Conservation (phyloP, 53 echinoderm and acorn worm species). For the Temnopleurus reevesii region DNA sequence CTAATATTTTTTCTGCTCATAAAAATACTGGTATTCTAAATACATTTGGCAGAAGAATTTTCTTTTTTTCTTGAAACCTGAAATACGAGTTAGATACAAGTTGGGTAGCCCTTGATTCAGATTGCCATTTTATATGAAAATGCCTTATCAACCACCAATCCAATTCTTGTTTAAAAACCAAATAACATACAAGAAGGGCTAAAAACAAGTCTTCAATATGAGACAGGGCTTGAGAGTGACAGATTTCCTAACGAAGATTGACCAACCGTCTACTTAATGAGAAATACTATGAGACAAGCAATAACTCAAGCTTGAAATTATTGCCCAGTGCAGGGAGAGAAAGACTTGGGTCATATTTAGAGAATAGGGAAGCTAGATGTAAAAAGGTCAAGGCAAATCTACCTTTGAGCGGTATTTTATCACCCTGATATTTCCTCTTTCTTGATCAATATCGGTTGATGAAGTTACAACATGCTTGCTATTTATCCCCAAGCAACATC, state of each 20-base stretch:
- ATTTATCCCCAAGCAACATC: not conserved
- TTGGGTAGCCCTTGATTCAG: no score
- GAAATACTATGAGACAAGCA: slow-evolving; percentile 9
- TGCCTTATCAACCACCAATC: not conserved
- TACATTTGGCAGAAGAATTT: no score
- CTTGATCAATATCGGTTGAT: not conserved
- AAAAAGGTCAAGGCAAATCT: slow-evolving; percentile 19
- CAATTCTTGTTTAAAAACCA: not conserved
- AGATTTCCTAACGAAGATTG: not conserved
- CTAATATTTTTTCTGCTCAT: no score
- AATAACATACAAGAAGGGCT: not conserved
- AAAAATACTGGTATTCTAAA: no score
- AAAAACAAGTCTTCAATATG: slow-evolving; percentile 11
- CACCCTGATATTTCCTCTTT: slow-evolving; percentile 13
- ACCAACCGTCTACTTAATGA: slow-evolving; percentile 20
- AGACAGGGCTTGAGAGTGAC: not conserved
- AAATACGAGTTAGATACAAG: no score
- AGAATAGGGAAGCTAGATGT: not conserved
- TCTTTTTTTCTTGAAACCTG: no score
- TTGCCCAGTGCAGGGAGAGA: not conserved
- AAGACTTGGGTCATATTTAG: slow-evolving; percentile 12
- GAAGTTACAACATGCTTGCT: not conserved
- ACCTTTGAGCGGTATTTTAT: not conserved
- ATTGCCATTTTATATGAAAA: no score
- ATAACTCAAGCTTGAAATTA: slow-evolving; percentile 44